Conservation (phyloP, 2,113 vertebrate genomes). For the Platysteira castanea region DNA sequence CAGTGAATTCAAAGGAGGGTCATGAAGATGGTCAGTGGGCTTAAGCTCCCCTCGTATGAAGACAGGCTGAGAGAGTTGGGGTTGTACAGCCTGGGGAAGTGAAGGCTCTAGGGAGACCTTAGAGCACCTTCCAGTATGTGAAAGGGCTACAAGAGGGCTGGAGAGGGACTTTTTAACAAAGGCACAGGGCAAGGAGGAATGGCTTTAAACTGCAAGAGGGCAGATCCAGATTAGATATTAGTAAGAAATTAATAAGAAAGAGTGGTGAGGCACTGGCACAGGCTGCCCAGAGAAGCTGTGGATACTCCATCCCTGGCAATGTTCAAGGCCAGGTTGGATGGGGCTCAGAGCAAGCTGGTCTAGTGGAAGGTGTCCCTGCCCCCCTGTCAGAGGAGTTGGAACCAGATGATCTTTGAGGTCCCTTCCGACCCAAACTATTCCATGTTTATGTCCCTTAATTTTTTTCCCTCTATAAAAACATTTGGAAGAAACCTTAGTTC, state of each 20-base stretch:
- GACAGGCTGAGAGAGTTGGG: neutral
- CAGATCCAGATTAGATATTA: neutral
- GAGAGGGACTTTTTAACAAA: neutral
- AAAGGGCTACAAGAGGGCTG: neutral
- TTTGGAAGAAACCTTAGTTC: neutral
- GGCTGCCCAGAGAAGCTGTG: neutral
- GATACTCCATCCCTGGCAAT: neutral
- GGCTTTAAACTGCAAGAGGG: neutral
- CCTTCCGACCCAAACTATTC: neutral
- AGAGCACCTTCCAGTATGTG: neutral
- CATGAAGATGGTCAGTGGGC: neutral
- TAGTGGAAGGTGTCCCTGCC: neutral
- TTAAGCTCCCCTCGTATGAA: neutral
- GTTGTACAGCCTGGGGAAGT: neutral
- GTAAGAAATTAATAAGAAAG: neutral
- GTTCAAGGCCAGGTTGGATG: neutral
- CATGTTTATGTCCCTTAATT: neutral
- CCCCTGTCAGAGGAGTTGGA: neutral
- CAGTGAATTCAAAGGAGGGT: neutral
- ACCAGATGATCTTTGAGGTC: neutral
- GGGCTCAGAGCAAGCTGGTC: neutral
- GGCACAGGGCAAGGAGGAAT: neutral
- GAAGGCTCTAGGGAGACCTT: neutral
- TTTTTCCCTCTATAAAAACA: neutral
- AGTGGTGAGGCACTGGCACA: neutral